Evolutionary conservation across 2,113 vertebrate genomes (phyloP).

Genomic region (Podarcis cretensis): DNA sequence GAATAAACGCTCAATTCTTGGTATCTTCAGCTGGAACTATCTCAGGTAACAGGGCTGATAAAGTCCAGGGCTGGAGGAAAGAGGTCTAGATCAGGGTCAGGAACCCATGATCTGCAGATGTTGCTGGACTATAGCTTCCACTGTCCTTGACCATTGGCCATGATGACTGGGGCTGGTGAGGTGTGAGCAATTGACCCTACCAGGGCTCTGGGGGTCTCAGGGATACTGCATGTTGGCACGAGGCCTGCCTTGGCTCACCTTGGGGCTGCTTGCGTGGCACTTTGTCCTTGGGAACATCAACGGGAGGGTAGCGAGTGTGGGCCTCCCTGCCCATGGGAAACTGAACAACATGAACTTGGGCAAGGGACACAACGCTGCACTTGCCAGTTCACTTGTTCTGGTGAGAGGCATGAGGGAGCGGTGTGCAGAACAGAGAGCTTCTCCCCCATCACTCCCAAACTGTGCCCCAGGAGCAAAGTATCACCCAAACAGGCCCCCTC

Average conservation of each 20-base stretch:
- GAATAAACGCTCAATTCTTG: neutral
- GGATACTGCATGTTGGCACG: no score
- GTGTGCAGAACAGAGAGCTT: neutral
- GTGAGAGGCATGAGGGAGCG: neutral
- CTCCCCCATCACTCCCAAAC: no score
- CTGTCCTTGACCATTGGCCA: no score
- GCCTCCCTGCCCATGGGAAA: no score
- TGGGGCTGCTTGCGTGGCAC: neutral
- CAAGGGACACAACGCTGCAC: no score
- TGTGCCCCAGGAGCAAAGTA: neutral
- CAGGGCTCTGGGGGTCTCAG: neutral
- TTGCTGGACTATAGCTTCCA: no score
- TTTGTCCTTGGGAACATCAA: neutral
- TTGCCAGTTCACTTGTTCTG: neutral
- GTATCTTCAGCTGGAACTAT: neutral
- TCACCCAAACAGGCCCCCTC: neutral
- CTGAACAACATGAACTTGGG: neutral
- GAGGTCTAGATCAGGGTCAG: no score
- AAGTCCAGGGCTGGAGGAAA: neutral
- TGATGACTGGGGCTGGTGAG: no score
- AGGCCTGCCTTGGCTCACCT: neutral
- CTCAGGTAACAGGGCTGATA: neutral
- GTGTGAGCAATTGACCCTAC: no score
- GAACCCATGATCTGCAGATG: no score
- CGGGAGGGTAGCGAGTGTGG: neutral